Evolutionary conservation across 2,888 invertebrate genomes (phyloP), one percentile per base, ranked within the genome.

Genomic region (Epinotia brunnichana): DNA sequence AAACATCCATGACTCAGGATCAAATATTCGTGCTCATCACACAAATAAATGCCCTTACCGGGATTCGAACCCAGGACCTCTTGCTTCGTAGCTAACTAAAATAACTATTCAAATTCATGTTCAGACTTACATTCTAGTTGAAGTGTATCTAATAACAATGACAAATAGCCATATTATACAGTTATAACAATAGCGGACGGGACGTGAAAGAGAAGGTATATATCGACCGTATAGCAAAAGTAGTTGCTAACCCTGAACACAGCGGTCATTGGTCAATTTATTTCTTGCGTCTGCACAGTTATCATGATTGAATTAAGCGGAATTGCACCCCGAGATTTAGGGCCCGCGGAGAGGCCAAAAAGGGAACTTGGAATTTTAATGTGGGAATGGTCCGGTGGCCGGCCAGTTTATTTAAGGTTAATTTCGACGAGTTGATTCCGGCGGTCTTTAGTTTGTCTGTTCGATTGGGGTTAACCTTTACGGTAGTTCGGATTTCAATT

Each of bases 231-330:
- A 15, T 44, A 15, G 15, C 44, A 48, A 48, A 48, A 2, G n/a
- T 2, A 13, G 87, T 59, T 88, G 90, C 87, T 88, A 77, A 15
- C 60, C 29, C 57, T 72, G 76, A 57, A 63, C 73, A 79, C 85
- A 87, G 87, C 86, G 88, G 89, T 87, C 91, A 88, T 88, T 88
- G 92, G 91, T 91, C 91, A 91, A 92, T 92, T 90, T 90, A 92
- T 91, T 92, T 92, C 86, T 92, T 90, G 89, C 87, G 83, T 83
- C 82, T 80, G 83, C 88, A 88, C 91, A 90, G 92, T 91, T 92
- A 93, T 92, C 92, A 87, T 89, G 92, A 93, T 93, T 92, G 92
- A 93, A 93, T 93, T 91, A 93, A 90, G 87, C 83, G 79, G 83
- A 81, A 83, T 83, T 83, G 87, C 86, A 83, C 83, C 81, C 74